Conservation (phyloP, 2,797 vertebrate genomes). For the Channallabes apus region DNA sequence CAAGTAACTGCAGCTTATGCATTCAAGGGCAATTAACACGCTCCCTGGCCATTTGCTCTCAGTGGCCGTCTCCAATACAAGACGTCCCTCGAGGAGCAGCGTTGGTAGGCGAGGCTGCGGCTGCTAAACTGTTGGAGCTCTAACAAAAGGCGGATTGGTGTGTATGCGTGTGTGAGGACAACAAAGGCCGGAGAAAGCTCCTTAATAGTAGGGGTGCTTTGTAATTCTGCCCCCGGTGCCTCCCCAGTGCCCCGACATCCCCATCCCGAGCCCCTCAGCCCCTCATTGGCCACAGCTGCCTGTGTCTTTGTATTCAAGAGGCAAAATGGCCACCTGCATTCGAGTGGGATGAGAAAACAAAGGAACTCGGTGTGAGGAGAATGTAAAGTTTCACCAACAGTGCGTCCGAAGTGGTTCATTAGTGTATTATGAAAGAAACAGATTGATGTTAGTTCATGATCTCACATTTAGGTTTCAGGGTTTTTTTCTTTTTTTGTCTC, state of each 20-base stretch:
- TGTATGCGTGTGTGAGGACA: slow-evolving; percentile 34
- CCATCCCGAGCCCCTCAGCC: slow-evolving; percentile 15
- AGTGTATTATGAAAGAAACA: slow-evolving; percentile 5
- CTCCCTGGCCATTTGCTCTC: slow-evolving; percentile 41
- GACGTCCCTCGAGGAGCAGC: slow-evolving; percentile 40
- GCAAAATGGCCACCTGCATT: slow-evolving; percentile 47
- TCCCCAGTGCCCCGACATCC: slow-evolving; percentile 32
- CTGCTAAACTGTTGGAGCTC: slow-evolving; percentile 43
- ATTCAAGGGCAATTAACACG: slow-evolving; percentile 49
- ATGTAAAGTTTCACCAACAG: slow-evolving; percentile 43
- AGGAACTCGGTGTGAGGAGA: slow-evolving; percentile 23
- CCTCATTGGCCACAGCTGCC: slow-evolving; percentile 47
- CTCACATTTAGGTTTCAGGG: background rate
- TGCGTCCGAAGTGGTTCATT: background rate
- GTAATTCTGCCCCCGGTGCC: slow-evolving; percentile 20
- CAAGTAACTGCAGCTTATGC: slow-evolving; percentile 43
- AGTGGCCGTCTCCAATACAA: slow-evolving; percentile 48
- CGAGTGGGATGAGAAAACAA: slow-evolving; percentile 36
- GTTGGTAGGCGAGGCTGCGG: slow-evolving; percentile 56
- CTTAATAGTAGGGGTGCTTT: slow-evolving; percentile 33
- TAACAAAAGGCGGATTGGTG: slow-evolving; percentile 48
- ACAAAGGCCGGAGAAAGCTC: slow-evolving; percentile 27
- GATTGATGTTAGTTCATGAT: background rate
- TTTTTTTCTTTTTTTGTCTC: background rate
- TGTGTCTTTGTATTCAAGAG: slow-evolving; percentile 42